These are phyloP conservation scores for Rambutsinella grinnellia DNA, from an alignment of 2,888 invertebrate species.

Conservation along the genomic window DNA sequence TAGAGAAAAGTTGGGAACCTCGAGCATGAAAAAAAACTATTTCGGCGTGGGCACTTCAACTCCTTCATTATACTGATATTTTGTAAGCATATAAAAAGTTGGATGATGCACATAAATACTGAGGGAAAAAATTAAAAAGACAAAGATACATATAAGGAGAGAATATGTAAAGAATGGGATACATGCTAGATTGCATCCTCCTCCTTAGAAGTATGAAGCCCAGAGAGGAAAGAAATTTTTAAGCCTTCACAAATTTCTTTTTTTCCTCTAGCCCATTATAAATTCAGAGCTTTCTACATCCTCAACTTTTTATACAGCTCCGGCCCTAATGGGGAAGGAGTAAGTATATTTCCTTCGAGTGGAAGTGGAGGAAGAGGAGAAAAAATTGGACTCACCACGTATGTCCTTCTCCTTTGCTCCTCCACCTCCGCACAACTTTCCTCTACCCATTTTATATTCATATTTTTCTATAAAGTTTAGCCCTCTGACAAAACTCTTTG, in stretches of 20 bases:
- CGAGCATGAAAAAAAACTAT: too few species aligned
- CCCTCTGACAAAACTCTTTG: neutral
- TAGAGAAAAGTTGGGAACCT: neutral
- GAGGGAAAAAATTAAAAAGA: neutral
- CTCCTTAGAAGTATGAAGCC: neutral
- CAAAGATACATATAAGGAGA: neutral
- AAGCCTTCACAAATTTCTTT: conserved; percentile 53
- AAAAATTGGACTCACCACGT: neutral
- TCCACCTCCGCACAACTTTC: neutral
- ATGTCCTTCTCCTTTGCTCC: neutral
- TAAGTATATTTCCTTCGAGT: neutral
- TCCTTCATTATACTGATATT: neutral
- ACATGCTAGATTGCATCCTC: neutral
- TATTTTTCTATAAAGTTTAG: neutral
- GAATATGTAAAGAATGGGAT: neutral
- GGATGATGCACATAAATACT: neutral
- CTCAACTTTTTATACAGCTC: too few species aligned
- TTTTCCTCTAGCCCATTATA: conserved; percentile 41
- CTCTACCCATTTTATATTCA: neutral
- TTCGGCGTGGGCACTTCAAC: neutral
- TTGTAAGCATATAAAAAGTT: neutral
- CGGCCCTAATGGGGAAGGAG: neutral
- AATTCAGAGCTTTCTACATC: conserved; percentile 50
- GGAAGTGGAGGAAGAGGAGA: too few species aligned
- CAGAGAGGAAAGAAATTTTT: neutral